Conservation (phyloP, 2,888 invertebrate species). For the Drosophila antonietae region DNA sequence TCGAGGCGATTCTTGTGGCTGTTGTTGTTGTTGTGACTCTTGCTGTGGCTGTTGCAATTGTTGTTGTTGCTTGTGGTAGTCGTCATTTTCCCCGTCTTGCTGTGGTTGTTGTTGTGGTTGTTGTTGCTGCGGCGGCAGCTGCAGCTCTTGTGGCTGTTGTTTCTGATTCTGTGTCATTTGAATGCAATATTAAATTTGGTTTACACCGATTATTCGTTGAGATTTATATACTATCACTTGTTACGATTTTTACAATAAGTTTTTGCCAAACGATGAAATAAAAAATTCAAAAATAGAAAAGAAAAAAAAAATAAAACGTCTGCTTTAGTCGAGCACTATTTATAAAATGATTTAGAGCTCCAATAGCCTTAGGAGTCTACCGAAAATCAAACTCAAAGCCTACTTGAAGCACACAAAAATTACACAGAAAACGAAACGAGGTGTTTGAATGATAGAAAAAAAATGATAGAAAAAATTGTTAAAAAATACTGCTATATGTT, state of each 20-base stretch:
- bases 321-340: conserved; percentile 16
- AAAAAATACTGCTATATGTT: too few relatives aligned
- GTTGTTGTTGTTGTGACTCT: background rate
- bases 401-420: background rate
- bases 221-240: conserved; percentile 24
- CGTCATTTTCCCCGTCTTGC: background rate
- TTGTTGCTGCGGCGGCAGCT: background rate
- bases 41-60: background rate
- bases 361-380: background rate
- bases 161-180: background rate
- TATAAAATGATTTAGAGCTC: conserved; percentile 3
- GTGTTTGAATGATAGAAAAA: background rate
- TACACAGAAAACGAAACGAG: background rate
- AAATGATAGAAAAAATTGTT: too few relatives aligned
- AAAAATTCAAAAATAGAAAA: conserved; percentile 19
- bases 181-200: background rate
- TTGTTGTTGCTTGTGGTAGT: background rate
- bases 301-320: conserved; percentile 21
- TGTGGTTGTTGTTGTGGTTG: background rate
- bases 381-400: background rate
- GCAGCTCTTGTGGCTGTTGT: background rate
- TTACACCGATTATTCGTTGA: background rate
- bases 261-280: conserved; percentile 31
- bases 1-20: background rate
- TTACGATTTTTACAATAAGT: conserved; percentile 25